phyloP scores from a whole-genome alignment of 2,113 vertebrate genomes.

The Coracopsis vasa region DNA sequence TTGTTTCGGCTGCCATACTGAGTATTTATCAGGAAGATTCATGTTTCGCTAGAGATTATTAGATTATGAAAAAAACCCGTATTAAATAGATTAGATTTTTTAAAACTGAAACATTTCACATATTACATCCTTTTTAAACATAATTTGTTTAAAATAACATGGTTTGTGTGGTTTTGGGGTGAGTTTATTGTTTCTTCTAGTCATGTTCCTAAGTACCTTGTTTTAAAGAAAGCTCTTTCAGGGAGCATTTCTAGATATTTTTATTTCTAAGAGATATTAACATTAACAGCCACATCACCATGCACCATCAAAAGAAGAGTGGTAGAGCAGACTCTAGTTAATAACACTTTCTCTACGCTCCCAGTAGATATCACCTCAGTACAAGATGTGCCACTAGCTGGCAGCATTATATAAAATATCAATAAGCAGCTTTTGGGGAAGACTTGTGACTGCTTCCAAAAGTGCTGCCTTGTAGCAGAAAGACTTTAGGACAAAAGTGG shows the following conservation, averaged over 20 bases:
- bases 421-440: slow-evolving; percentile 29
- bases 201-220: background rate
- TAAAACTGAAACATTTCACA: background rate
- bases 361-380: slow-evolving; percentile 9
- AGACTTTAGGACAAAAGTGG: background rate
- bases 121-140: background rate
- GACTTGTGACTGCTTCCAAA: background rate
- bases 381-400: slow-evolving; percentile 75
- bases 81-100: background rate
- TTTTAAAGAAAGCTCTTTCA: background rate
- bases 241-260: background rate
- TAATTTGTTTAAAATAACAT: background rate
- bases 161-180: background rate
- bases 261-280: background rate
- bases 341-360: background rate
- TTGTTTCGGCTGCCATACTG: background rate
- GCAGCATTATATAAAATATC: slow-evolving; percentile 77
- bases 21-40: background rate
- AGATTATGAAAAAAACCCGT: background rate
- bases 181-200: background rate
- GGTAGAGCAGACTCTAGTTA: background rate
- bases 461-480: background rate
- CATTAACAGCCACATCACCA: background rate
- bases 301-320: background rate
- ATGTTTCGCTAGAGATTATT: background rate